Base-by-base conservation (phyloP, 2,888 invertebrate species). In the Deroplatys truncata region DNA sequence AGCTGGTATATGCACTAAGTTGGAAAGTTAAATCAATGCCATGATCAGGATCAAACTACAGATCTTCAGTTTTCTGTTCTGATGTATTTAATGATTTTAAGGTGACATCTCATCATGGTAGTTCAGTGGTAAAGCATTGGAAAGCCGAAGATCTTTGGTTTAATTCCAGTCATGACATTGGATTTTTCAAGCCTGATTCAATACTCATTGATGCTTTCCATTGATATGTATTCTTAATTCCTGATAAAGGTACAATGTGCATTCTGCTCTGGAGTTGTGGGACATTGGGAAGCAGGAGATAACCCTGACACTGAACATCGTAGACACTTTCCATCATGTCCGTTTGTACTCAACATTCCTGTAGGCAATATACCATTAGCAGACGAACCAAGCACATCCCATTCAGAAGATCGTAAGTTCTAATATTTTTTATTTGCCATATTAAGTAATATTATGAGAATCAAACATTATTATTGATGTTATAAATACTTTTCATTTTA, bases 221-320 rank as follows among this genome's bases (percentile, higher is more conserved):
- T 43, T 43, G 43, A 43, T 10, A 1, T 43, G 43, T 43, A 1
- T 85, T 83, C 56, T 84, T 89, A 25, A 82, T 20, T 85, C 8
- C 89, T 43, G 89, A 91, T 92, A 86, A 94, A 95, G 92, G 96
- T 98, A 0, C 95, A 96, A 91, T 98, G 98, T 93, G 97, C 96
- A 1, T 98, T 96, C 95, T 98, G 98, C 92, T 95, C 96, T 84
- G 97, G 97, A 2, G 94, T 96, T 90, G 94, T 97, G 83, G 94
- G 96, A 15, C 93, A 94, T 82, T 97, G 97, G 95, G 95, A 95
- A 92, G 93, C 94, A n/a, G 96, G 96, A 91, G 97, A 95, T 93
- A 94, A 95, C 91, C 97, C 97, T 0, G 94, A 96, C 90, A 93
- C 94, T 91, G 96, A 97, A 91, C 97, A 98, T 92, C 94, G 95